Evolutionary conservation across 2,888 invertebrate genomes (phyloP).

Genomic region (Caradrina clavipalpis): DNA sequence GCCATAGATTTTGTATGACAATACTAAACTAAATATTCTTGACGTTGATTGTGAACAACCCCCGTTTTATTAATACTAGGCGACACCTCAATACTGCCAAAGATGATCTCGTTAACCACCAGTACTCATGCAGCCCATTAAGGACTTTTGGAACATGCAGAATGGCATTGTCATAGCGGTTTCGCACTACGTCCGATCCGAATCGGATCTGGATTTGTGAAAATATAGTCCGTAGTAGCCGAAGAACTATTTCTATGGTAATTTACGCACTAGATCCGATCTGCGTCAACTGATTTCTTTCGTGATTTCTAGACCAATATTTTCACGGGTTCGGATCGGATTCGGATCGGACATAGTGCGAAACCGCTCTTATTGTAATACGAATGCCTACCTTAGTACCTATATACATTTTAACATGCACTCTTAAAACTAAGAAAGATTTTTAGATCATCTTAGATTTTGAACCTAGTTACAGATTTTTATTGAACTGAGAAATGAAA

Average conservation of each 20-base stretch:
- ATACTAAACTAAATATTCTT: too few species aligned
- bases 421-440: not conserved
- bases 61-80: not conserved
- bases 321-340: too few species aligned
- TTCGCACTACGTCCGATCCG: too few species aligned
- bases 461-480: conserved; percentile 1
- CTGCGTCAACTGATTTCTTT: too few species aligned
- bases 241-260: too few species aligned
- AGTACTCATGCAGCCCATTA: not conserved
- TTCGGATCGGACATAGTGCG: too few species aligned
- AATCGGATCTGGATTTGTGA: too few species aligned
- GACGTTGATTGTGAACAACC: not conserved
- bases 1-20: too few species aligned
- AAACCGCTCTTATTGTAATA: not conserved
- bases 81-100: not conserved
- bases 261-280: too few species aligned
- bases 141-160: not conserved
- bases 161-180: not conserved
- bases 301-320: too few species aligned
- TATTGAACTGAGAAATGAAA: conserved; percentile 19
- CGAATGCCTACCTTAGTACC: not conserved
- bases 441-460: not conserved
- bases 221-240: too few species aligned
- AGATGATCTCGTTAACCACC: not conserved
- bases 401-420: not conserved